Evolutionary conservation across 2,888 invertebrate species (phyloP).

Genomic region (Zhuqinia jingwanae): DNA sequence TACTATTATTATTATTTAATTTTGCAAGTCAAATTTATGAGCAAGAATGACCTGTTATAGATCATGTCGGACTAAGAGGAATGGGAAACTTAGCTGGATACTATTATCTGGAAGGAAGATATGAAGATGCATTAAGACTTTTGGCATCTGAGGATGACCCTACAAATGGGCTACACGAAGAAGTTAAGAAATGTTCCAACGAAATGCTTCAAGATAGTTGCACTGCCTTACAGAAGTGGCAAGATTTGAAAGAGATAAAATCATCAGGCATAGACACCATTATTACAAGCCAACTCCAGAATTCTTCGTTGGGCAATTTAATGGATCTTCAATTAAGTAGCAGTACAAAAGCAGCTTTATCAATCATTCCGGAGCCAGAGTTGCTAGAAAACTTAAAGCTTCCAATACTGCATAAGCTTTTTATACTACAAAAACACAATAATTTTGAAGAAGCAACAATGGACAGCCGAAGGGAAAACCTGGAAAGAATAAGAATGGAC

Average conservation of each 20-base stretch:
- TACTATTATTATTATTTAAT: too few species aligned
- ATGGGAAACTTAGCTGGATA: slow-evolving; percentile 66
- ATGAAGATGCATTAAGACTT: slow-evolving; percentile 71
- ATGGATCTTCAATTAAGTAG: slow-evolving; percentile 61
- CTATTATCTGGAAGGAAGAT: slow-evolving; percentile 73
- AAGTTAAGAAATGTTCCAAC: slow-evolving; percentile 3
- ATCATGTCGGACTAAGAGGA: slow-evolving; percentile 59
- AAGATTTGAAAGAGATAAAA: neutral
- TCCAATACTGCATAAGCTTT: slow-evolving; percentile 46
- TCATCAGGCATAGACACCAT: neutral
- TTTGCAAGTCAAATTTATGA: too few species aligned
- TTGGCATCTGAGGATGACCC: neutral
- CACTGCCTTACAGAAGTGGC: slow-evolving; percentile 39
- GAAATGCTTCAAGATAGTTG: slow-evolving; percentile 27
- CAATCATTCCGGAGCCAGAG: slow-evolving; percentile 18
- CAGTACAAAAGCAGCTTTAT: slow-evolving; percentile 20
- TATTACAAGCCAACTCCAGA: neutral
- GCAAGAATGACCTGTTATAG: slow-evolving; percentile 4
- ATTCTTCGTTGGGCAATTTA: slow-evolving; percentile 39
- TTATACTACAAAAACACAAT: neutral
- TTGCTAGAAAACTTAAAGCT: slow-evolving; percentile 37
- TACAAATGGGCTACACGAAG: neutral
- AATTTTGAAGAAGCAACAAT: neutral
- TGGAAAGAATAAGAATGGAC: slow-evolving; percentile 33
- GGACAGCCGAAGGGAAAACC: neutral